Percentiles rank a stretch among this genome's conserved stretches.
Conservation (phyloP, 1,140 invertebrate genomes). For the Bombus picipes region DNA sequence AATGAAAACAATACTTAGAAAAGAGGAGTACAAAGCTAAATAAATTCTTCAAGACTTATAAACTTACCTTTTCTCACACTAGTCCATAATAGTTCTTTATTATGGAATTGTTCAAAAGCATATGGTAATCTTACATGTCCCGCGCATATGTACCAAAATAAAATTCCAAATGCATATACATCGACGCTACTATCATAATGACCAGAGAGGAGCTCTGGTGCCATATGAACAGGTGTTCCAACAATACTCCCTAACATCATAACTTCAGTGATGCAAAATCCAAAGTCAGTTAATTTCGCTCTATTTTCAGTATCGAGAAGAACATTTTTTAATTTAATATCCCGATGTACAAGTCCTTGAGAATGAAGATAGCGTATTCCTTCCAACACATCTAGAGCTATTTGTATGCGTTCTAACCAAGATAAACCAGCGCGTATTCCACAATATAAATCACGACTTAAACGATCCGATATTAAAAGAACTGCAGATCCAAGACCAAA, state of each 20-base stretch:
- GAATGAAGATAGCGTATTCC: conserved; percentile 95
- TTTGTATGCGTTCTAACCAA: conserved; percentile 88
- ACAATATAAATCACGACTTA: conserved; percentile 91
- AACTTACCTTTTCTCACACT: conserved; percentile 90
- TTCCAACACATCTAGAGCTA: conserved; percentile 92
- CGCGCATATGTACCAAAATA: conserved; percentile 96
- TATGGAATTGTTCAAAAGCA: conserved; percentile 93
- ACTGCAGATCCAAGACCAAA: conserved; percentile 88
- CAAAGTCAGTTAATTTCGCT: conserved; percentile 94
- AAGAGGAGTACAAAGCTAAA: conserved; percentile 27
- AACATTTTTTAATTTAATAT: conserved; percentile 96
- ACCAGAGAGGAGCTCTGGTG: conserved; percentile 92
- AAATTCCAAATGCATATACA: conserved; percentile 95
- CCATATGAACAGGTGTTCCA: conserved; percentile 96
- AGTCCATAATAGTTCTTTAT: conserved; percentile 94
- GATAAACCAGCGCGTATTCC: conserved; percentile 89
- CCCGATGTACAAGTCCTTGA: conserved; percentile 93
- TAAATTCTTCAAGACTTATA: neutral
- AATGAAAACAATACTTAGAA: conserved; percentile 5
- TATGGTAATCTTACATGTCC: conserved; percentile 91
- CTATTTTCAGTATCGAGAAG: conserved; percentile 89
- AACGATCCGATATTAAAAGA: conserved; percentile 89
- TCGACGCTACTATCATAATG: conserved; percentile 94
- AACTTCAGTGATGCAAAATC: conserved; percentile 95
- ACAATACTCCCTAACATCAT: conserved; percentile 95